Percentiles rank a stretch among this genome's conserved stretches.
phyloP scores from a whole-genome alignment of 2,797 vertebrate genomes.

The Hozukius guyotensis region DNA sequence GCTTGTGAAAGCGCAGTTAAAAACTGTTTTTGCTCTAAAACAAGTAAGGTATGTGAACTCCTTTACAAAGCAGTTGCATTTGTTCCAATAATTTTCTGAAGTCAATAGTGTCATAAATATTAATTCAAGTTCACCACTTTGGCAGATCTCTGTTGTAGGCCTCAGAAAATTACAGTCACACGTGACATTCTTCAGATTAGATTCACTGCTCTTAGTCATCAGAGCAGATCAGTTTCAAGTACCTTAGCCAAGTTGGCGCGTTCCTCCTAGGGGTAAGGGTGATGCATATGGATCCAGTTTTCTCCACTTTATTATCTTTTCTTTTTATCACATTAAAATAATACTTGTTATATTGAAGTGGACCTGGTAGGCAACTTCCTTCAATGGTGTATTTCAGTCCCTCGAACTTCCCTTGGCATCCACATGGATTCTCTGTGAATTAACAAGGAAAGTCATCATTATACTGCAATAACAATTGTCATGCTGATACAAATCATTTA shows the following conservation, averaged over 20 bases:
- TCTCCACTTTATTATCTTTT: neutral
- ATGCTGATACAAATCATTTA: neutral
- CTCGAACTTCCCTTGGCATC: constrained; percentile 47
- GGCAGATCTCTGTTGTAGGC: neutral
- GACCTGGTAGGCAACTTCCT: constrained; percentile 82
- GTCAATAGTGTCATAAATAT: neutral
- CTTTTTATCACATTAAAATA: constrained; percentile 48
- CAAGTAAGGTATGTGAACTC: neutral
- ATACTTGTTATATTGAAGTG: constrained; percentile 81
- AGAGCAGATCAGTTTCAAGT: neutral
- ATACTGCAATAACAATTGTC: neutral
- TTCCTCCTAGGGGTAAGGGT: constrained; percentile 58
- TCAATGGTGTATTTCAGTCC: constrained; percentile 53
- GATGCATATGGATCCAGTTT: constrained; percentile 74
- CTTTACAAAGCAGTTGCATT: neutral
- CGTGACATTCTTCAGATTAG: neutral
- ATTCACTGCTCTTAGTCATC: neutral
- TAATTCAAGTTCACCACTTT: neutral
- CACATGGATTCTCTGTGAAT: constrained; percentile 55
- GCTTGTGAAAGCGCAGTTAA: neutral
- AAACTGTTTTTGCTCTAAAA: neutral
- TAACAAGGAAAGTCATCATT: constrained; percentile 1
- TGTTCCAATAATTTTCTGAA: neutral
- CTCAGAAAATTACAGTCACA: no score
- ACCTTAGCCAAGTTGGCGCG: neutral